Evolutionary conservation across 2,797 vertebrate genomes (phyloP).

Genomic region (Antennarius maculatus): DNA sequence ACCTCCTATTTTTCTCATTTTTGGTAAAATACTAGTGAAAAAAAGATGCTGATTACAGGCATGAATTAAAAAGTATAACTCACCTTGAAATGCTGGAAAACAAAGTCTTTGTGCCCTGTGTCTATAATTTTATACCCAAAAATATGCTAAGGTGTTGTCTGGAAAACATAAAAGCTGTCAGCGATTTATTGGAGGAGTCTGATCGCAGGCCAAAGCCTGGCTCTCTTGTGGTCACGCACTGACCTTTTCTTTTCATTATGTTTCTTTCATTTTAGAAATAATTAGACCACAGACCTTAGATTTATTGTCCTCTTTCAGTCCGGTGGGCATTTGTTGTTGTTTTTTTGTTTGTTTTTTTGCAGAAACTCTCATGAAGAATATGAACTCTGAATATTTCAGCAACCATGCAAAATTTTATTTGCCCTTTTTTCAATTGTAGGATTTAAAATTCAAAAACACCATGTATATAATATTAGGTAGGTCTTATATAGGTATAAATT

Average conservation of each 20-base stretch:
- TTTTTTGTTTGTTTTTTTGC: conserved; percentile 7
- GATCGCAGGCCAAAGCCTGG: not conserved
- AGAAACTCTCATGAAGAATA: not conserved
- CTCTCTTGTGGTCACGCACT: not conserved
- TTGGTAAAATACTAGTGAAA: not conserved
- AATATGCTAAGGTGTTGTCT: conserved; percentile 8
- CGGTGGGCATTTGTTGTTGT: not conserved
- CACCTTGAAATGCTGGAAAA: conserved; percentile 24
- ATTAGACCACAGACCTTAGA: conserved; percentile 1
- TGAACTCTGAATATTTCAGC: too few species aligned
- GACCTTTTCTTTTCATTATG: conserved; percentile 22
- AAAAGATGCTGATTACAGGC: conserved; percentile 2
- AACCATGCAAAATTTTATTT: too few species aligned
- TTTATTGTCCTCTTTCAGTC: not conserved
- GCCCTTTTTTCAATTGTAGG: too few species aligned
- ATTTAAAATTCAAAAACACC: too few species aligned
- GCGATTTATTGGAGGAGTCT: conserved; percentile 22
- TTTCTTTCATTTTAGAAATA: conserved; percentile 5
- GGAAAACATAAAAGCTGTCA: conserved; percentile 17
- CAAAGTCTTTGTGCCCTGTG: not conserved
- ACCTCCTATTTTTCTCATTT: conserved; percentile 8
- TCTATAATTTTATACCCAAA: conserved; percentile 23
- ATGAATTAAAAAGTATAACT: conserved; percentile 6
- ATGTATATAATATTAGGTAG: too few species aligned
- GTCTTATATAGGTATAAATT: too few species aligned